Evolutionary conservation across 2,797 vertebrate genomes (phyloP).

Genomic region (Lepilemur ruficaudatus): DNA sequence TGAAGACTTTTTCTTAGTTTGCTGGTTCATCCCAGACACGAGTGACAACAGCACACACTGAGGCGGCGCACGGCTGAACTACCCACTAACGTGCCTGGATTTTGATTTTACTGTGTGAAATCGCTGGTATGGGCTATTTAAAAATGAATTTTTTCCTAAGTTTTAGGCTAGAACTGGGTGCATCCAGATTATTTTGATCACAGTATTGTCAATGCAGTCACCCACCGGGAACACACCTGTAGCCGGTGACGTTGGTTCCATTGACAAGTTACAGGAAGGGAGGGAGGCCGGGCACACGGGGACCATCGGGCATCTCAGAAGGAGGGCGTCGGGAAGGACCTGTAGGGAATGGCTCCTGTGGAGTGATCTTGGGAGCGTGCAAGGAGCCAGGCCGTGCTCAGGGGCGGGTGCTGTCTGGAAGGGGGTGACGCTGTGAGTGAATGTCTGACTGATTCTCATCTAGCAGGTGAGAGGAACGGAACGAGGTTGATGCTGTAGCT

Average conservation of each 20-base stretch:
- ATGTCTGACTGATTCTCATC: not conserved
- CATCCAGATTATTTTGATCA: not conserved
- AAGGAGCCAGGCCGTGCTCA: not conserved
- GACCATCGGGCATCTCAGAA: not conserved
- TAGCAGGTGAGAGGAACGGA: not conserved
- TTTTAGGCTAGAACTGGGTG: not conserved
- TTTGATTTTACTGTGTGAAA: not conserved
- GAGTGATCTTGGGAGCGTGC: too few species aligned
- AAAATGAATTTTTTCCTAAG: not conserved
- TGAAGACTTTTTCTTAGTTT: not conserved
- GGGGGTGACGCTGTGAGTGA: too few species aligned
- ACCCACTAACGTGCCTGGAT: not conserved
- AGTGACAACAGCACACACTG: fast-evolving
- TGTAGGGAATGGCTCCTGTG: not conserved
- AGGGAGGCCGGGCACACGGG: not conserved
- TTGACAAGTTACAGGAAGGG: not conserved
- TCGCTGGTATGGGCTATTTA: not conserved
- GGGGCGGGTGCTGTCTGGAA: not conserved
- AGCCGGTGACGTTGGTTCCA: not conserved
- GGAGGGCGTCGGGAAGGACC: not conserved
- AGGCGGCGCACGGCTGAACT: not conserved
- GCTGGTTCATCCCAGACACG: not conserved
- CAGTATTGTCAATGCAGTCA: not conserved
- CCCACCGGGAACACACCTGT: not conserved
- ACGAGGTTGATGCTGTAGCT: not conserved